Conservation (phyloP, 2,888 invertebrate species). For the Nephrotoma guestfalica region DNA sequence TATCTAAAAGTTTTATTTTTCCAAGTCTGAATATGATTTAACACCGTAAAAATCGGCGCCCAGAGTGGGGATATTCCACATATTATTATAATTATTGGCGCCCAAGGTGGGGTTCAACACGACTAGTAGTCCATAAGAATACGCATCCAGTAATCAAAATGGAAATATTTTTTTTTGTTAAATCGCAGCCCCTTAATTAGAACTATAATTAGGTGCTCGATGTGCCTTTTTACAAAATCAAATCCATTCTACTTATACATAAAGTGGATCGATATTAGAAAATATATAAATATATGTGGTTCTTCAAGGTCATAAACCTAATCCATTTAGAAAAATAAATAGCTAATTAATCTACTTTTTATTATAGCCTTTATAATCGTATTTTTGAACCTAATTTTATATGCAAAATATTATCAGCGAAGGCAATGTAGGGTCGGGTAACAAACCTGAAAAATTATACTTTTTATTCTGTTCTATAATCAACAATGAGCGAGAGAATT, state of each 20-base stretch:
- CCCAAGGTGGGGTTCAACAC: neutral
- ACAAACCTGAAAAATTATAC: too few relatives aligned
- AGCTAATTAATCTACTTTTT: too few relatives aligned
- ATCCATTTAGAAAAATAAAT: neutral
- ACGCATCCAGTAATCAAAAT: neutral
- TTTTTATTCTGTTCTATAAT: too few relatives aligned
- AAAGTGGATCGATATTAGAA: neutral
- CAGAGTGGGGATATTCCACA: neutral
- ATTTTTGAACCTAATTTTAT: too few relatives aligned
- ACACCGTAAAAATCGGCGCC: neutral
- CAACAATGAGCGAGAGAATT: too few relatives aligned
- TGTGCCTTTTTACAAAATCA: neutral
- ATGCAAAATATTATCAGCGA: too few relatives aligned
- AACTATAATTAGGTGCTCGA: neutral
- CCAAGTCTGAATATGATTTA: neutral
- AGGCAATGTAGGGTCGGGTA: too few relatives aligned
- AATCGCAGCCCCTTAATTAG: neutral
- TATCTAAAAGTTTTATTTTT: neutral
- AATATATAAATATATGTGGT: neutral
- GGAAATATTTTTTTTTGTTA: neutral
- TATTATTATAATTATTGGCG: neutral
- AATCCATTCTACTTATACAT: neutral
- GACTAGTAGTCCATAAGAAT: neutral
- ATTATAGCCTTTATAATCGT: too few relatives aligned
- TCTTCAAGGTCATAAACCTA: neutral